Percentiles rank a stretch among this genome's conserved stretches.
These are phyloP conservation scores for Muntiacus reevesi DNA, from an alignment of 2,113 vertebrate genomes.

Conservation along the genomic window DNA sequence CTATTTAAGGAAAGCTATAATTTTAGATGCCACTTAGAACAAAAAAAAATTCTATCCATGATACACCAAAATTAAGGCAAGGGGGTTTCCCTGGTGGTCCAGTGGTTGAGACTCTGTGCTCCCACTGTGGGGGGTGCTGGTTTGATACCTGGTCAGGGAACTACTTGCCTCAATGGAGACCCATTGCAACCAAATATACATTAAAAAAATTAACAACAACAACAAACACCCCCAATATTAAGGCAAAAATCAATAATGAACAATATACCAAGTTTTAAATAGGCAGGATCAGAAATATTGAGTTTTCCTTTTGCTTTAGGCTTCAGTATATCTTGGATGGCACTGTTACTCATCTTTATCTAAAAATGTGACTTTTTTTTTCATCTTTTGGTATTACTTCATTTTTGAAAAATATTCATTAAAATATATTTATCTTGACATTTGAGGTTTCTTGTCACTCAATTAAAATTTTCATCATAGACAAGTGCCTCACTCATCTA, in stretches of 20 bases:
- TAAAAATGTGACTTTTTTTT: not conserved
- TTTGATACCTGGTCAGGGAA: not conserved
- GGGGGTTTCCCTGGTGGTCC: not conserved
- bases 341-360: not conserved
- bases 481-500: not conserved
- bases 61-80: conserved; percentile 4
- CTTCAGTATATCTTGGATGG: not conserved
- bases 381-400: not conserved
- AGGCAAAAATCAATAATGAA: not conserved
- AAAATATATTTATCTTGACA: not conserved
- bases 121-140: not conserved
- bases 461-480: not conserved
- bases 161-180: not conserved
- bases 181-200: not conserved
- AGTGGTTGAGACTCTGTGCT: not conserved
- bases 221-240: not conserved
- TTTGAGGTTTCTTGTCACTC: not conserved
- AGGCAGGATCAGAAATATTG: not conserved
- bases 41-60: not conserved
- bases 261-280: not conserved
- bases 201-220: not conserved
- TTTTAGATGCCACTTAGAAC: not conserved
- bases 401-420: not conserved
- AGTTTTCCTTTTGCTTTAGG: not conserved
- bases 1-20: not conserved